phyloP scores from a whole-genome alignment of 1,140 invertebrate species.

The Teleopsis dalmanni region DNA sequence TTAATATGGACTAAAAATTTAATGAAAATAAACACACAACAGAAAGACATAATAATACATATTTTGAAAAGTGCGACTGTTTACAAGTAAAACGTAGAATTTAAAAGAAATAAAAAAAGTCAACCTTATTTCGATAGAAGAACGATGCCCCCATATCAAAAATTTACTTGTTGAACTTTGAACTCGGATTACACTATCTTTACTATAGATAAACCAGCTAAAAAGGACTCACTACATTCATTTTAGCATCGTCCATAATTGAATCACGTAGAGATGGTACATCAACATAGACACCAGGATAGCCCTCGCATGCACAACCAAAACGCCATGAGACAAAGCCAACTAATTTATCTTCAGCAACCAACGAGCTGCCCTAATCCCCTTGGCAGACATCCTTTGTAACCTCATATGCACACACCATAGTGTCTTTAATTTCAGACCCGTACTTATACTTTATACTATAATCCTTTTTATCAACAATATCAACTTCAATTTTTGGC shows the following conservation, averaged over 20 bases:
- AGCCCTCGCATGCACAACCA: conserved; percentile 48
- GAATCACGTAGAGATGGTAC: conserved; percentile 42
- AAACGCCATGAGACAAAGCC: conserved; percentile 58
- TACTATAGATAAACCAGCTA: too few species aligned
- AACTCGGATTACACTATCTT: too few species aligned
- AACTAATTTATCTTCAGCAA: conserved; percentile 46
- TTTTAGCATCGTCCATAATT: conserved; percentile 27
- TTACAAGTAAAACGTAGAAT: too few species aligned
- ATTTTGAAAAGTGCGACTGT: too few species aligned
- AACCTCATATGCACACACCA: background rate
- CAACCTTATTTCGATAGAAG: too few species aligned
- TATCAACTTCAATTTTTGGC: background rate
- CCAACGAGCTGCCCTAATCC: conserved; percentile 60
- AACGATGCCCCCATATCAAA: too few species aligned
- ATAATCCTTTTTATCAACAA: background rate
- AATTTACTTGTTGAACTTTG: too few species aligned
- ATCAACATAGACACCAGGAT: conserved; percentile 57
- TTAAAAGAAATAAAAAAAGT: too few species aligned
- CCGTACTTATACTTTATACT: background rate
- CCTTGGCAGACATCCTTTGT: background rate
- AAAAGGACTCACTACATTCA: too few species aligned
- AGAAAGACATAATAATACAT: too few species aligned
- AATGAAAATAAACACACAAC: too few species aligned
- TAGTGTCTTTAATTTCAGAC: background rate
- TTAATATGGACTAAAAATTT: too few species aligned